A percentile compares a stretch with the other conserved stretches of the same genome.
phyloP scores from a whole-genome alignment of 2,797 vertebrate genomes.

The Clamator glandarius region DNA sequence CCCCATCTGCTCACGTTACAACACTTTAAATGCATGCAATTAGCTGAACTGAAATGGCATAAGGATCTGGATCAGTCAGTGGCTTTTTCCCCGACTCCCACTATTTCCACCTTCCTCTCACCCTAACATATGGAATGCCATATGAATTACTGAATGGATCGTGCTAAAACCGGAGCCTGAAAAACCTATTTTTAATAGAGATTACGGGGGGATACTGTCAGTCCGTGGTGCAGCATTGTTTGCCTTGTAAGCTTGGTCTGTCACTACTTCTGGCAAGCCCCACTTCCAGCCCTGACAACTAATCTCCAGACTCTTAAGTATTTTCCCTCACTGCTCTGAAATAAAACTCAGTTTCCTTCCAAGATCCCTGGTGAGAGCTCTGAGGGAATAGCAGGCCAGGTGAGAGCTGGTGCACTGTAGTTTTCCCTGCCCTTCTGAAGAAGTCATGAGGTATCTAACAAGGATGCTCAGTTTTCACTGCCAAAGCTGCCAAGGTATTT shows the following conservation, averaged over 20 bases:
- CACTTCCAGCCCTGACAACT: background rate
- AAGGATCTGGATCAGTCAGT: conserved; percentile 42
- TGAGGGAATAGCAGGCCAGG: background rate
- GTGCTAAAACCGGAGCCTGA: conserved; percentile 19
- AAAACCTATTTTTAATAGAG: conserved; percentile 44
- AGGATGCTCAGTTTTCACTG: background rate
- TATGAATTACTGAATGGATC: conserved; percentile 57
- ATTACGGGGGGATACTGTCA: conserved; percentile 29
- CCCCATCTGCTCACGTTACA: conserved; percentile 62
- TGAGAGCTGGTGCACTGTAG: background rate
- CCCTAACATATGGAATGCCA: conserved; percentile 60
- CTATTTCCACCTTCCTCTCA: conserved; percentile 57
- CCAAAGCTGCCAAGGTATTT: background rate
- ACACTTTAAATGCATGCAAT: conserved; percentile 39
- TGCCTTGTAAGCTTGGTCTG: conserved; percentile 38
- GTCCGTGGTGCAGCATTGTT: background rate
- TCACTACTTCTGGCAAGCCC: conserved; percentile 43
- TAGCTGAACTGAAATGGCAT: conserved; percentile 44
- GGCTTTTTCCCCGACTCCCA: conserved; percentile 8
- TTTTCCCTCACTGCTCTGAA: background rate
- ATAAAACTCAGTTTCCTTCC: background rate
- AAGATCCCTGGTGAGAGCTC: background rate
- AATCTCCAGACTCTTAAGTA: background rate
- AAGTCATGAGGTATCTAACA: background rate
- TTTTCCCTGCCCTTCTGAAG: background rate